Percentiles rank a stretch among this genome's conserved stretches.
phyloP scores from a whole-genome alignment of 2,797 vertebrate species.

The Picus viridis region DNA sequence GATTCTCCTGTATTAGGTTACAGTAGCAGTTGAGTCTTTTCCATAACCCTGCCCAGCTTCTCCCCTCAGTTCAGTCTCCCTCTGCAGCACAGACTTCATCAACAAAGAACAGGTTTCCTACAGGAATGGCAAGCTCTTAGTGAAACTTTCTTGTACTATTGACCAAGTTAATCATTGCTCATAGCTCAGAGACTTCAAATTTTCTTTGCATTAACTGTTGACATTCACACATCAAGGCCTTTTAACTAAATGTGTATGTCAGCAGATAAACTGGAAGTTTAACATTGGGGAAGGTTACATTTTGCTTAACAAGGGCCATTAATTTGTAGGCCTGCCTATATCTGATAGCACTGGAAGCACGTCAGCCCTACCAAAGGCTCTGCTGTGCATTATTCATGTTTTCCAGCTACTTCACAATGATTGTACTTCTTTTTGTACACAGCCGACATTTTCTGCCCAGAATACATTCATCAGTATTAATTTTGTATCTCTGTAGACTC shows the following conservation, averaged over 20 bases:
- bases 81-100: neutral
- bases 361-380: neutral
- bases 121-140: neutral
- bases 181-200: neutral
- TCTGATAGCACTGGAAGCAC: neutral
- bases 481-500: slow-evolving; percentile 70
- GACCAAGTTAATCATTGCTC: neutral
- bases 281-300: neutral
- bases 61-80: neutral
- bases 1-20: neutral
- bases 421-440: neutral
- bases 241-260: neutral
- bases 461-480: neutral
- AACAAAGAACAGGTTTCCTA: neutral
- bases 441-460: neutral
- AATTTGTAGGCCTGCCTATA: neutral
- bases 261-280: neutral
- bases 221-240: slow-evolving; percentile 9
- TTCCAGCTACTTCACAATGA: neutral
- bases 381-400: neutral
- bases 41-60: neutral
- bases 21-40: neutral
- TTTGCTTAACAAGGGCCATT: slow-evolving; percentile 2
- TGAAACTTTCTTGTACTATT: neutral
- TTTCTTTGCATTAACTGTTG: neutral